Conservation (phyloP, 2,888 invertebrate species). For the Keiferia lycopersicella region DNA sequence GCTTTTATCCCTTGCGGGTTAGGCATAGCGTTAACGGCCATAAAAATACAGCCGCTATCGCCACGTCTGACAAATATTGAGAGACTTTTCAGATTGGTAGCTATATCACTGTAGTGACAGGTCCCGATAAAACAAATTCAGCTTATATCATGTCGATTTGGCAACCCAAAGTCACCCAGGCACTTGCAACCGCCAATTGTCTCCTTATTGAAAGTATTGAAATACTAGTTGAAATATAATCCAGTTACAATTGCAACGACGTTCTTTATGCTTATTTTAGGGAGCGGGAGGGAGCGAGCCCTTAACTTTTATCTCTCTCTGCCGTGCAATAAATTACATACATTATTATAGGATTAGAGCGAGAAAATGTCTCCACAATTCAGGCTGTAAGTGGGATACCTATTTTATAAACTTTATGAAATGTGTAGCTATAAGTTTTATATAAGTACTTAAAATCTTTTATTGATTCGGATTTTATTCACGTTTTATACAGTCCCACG, state of each 20-base stretch:
- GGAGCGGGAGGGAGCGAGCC: conserved; percentile 1
- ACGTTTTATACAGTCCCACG: not conserved
- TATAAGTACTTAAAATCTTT: not conserved
- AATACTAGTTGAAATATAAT: conserved; percentile 23
- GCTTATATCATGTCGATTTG: not conserved
- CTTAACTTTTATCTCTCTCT: conserved; percentile 4
- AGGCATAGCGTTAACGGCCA: too few relatives aligned
- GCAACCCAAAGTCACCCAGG: conserved; percentile 24
- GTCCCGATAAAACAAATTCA: too few relatives aligned
- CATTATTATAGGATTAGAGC: conserved; percentile 18
- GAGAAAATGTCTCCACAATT: conserved; percentile 29
- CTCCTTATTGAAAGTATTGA: conserved; percentile 51
- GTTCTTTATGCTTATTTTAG: conserved; percentile 19
- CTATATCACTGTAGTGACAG: too few relatives aligned
- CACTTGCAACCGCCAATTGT: conserved; percentile 58
- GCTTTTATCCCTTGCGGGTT: too few relatives aligned
- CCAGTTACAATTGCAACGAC: conserved; percentile 31
- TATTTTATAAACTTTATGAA: conserved; percentile 40
- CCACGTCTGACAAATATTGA: too few relatives aligned
- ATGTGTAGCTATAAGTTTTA: not conserved
- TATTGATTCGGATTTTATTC: not conserved
- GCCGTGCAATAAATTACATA: conserved; percentile 10
- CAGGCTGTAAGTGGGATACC: conserved; percentile 29
- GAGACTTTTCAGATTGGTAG: too few relatives aligned
- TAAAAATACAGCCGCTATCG: too few relatives aligned